Percentiles rank a stretch among this genome's conserved stretches.
Evolutionary conservation across 53 echinoderm and acorn worm species (phyloP).

Genomic region (Holothuria leucospilota): DNA sequence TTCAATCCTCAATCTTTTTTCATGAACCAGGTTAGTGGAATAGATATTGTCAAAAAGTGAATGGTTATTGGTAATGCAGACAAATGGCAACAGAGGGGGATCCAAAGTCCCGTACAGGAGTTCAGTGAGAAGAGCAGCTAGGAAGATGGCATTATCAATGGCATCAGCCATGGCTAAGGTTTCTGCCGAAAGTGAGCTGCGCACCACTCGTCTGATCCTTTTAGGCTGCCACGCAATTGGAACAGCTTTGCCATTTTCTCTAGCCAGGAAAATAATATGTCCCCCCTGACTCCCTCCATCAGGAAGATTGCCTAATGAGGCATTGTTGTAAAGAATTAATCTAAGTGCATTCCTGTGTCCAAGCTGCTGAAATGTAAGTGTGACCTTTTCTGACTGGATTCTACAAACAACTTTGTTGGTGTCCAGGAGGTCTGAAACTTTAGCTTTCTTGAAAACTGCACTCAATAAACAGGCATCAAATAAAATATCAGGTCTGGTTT

Average conservation of each 20-base stretch:
- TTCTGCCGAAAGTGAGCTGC: slow-evolving; percentile 24
- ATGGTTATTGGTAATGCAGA: slow-evolving; percentile 1
- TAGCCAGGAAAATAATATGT: background rate
- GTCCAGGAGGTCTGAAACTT: slow-evolving; percentile 8
- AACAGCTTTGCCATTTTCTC: background rate
- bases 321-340: slow-evolving; percentile 7
- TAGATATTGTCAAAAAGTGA: background rate
- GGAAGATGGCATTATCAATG: slow-evolving; percentile 5
- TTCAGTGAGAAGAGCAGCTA: slow-evolving; percentile 7
- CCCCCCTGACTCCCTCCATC: slow-evolving; percentile 35
- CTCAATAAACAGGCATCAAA: slow-evolving; percentile 15
- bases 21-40: slow-evolving; percentile 2
- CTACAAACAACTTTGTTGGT: background rate
- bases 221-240: slow-evolving; percentile 43
- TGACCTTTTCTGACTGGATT: background rate
- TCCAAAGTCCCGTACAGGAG: background rate
- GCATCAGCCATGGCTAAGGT: slow-evolving; percentile 39
- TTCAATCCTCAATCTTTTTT: background rate
- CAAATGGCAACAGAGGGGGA: background rate
- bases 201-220: background rate
- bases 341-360: background rate
- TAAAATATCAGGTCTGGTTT: slow-evolving; percentile 7
- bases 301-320: slow-evolving; percentile 24
- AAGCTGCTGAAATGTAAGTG: slow-evolving; percentile 4
- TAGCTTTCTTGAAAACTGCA: background rate